Evolutionary conservation across 2,113 vertebrate species (phyloP).

Genomic region (Tringa solitaria): DNA sequence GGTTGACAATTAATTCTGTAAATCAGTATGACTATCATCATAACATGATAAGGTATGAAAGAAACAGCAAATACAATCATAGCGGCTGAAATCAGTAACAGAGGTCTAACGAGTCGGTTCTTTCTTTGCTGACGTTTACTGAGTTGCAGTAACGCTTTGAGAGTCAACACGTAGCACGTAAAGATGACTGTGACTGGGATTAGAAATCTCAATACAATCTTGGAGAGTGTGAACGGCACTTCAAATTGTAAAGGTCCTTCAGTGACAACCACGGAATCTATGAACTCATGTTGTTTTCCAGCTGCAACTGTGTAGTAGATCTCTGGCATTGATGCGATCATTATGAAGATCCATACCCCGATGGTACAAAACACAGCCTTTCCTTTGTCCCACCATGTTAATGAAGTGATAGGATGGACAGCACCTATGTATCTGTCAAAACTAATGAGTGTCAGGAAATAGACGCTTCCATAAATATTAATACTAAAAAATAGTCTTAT

Average conservation of each 20-base stretch:
- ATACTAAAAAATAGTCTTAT: slow-evolving; percentile 76
- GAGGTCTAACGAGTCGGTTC: slow-evolving; percentile 61
- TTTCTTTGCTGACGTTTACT: slow-evolving; percentile 19
- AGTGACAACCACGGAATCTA: slow-evolving; percentile 49
- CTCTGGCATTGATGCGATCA: slow-evolving; percentile 62
- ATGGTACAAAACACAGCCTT: slow-evolving; percentile 73
- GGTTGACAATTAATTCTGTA: slow-evolving; percentile 61
- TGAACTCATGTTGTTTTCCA: neutral
- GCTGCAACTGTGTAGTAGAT: slow-evolving; percentile 61
- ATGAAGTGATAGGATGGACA: slow-evolving; percentile 76
- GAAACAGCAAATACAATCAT: slow-evolving; percentile 76
- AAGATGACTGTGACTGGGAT: slow-evolving; percentile 74
- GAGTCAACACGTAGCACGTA: slow-evolving; percentile 69
- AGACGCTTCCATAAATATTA: slow-evolving; percentile 79
- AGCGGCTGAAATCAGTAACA: slow-evolving; percentile 72
- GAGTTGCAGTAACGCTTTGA: slow-evolving; percentile 63
- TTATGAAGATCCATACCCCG: slow-evolving; percentile 62
- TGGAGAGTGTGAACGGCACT: slow-evolving; percentile 55
- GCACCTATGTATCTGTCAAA: slow-evolving; percentile 79
- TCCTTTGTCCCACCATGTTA: slow-evolving; percentile 76
- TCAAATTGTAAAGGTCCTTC: slow-evolving; percentile 50
- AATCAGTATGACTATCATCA: slow-evolving; percentile 69
- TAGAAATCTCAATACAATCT: slow-evolving; percentile 70
- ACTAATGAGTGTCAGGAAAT: slow-evolving; percentile 80
- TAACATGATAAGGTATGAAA: slow-evolving; percentile 78